Evolutionary conservation across 2,888 invertebrate genomes (phyloP).

Genomic region (Dicranocentrus wangi): DNA sequence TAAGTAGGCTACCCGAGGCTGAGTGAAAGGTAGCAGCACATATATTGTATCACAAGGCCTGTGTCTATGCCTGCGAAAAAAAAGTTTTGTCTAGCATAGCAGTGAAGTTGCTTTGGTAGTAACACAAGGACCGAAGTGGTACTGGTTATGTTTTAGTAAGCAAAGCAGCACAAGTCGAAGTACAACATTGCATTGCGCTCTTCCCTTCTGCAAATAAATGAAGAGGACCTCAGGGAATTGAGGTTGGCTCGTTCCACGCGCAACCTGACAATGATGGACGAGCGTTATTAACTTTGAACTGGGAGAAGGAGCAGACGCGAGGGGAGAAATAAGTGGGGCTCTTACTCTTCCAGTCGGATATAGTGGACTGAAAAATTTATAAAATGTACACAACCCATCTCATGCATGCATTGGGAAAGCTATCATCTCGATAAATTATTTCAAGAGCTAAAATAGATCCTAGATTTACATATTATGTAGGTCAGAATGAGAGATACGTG

Average conservation of each 20-base stretch:
- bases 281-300: slow-evolving; percentile 65
- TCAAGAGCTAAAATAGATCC: slow-evolving; percentile 55
- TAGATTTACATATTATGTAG: slow-evolving; percentile 57
- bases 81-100: no score
- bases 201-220: slow-evolving; percentile 65
- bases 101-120: slow-evolving; percentile 9
- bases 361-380: slow-evolving; percentile 44
- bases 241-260: slow-evolving; percentile 65
- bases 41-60: no score
- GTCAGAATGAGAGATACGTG: slow-evolving; percentile 27
- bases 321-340: slow-evolving; percentile 53
- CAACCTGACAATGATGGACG: slow-evolving; percentile 65
- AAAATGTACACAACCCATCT: slow-evolving; percentile 23
- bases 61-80: no score
- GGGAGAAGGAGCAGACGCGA: slow-evolving; percentile 58
- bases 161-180: slow-evolving; percentile 43
- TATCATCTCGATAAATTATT: slow-evolving; percentile 26
- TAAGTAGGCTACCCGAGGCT: no score
- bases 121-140: background rate
- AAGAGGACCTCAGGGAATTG: slow-evolving; percentile 65
- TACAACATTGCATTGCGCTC: slow-evolving; percentile 53
- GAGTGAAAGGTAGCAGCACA: no score
- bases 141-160: slow-evolving; percentile 2
- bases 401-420: background rate
- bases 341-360: slow-evolving; percentile 12